These are phyloP conservation scores for Phoeniculus purpureus DNA, from an alignment of 2,797 vertebrate species.

Conservation along the genomic window DNA sequence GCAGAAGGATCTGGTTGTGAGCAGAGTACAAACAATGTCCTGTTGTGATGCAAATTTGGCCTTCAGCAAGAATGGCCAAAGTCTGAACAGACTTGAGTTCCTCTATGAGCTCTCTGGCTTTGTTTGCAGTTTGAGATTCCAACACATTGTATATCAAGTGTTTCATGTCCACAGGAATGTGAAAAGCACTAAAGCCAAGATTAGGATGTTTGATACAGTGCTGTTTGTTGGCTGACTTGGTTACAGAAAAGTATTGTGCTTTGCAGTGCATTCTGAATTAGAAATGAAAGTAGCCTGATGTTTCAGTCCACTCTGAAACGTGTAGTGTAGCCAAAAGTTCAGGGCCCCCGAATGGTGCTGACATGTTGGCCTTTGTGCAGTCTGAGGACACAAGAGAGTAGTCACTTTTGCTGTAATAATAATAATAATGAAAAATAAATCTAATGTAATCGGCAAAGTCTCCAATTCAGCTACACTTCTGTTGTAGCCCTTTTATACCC, in stretches of 20 bases:
- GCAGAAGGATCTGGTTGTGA: neutral
- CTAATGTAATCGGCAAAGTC: neutral
- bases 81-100: neutral
- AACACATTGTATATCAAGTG: neutral
- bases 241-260: neutral
- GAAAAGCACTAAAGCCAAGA: slow-evolving; percentile 34
- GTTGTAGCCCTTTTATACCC: neutral
- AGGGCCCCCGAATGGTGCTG: neutral
- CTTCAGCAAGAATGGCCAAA: neutral
- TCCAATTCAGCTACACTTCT: neutral
- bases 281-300: neutral
- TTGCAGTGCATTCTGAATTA: neutral
- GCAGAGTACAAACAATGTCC: neutral
- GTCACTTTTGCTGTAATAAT: neutral
- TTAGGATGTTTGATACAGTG: neutral
- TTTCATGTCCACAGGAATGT: neutral
- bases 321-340: neutral
- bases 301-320: neutral
- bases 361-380: neutral
- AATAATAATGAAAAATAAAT: neutral
- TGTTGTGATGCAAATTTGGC: neutral
- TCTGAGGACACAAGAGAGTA: rapidly evolving
- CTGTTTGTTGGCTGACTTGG: slow-evolving; percentile 24
- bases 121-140: slow-evolving; percentile 29
- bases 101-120: neutral